Conservation (phyloP, 1,140 invertebrate species). For the Sarcophaga peregrina region DNA sequence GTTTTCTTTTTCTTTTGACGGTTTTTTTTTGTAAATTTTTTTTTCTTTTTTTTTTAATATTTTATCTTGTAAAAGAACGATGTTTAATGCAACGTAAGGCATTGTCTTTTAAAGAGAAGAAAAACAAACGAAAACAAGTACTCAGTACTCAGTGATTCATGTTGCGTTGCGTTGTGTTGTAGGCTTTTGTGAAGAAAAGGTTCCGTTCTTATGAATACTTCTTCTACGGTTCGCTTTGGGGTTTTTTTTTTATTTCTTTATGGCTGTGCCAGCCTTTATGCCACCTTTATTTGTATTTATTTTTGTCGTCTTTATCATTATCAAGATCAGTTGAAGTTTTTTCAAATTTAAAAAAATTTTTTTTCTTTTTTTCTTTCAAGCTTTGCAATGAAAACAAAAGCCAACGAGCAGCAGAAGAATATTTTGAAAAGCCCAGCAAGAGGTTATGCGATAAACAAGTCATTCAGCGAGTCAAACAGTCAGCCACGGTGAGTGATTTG, state of each 20-base stretch:
- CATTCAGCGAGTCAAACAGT: too few species aligned
- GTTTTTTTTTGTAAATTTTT: too few species aligned
- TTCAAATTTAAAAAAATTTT: not conserved
- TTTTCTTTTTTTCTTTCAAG: not conserved
- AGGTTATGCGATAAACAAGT: not conserved
- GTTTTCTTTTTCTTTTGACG: too few species aligned
- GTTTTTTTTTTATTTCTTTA: not conserved
- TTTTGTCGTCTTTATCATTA: not conserved
- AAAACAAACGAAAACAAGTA: too few species aligned
- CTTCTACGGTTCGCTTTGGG: not conserved
- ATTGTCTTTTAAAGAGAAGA: too few species aligned
- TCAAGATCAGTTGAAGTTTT: not conserved
- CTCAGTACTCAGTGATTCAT: too few species aligned
- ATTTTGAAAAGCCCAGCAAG: too few species aligned
- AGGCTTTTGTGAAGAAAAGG: not conserved
- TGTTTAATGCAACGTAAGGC: too few species aligned
- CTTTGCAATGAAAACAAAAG: conserved; percentile 3
- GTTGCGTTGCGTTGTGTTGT: too few species aligned
- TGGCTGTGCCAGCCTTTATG: not conserved
- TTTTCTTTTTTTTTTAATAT: too few species aligned
- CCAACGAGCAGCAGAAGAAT: not conserved
- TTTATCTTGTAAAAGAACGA: too few species aligned
- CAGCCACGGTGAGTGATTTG: not conserved
- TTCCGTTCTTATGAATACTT: not conserved
- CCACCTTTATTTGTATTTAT: not conserved